Evolutionary conservation across 2,888 invertebrate species (phyloP).

Genomic region (Cerastis rubricosa): DNA sequence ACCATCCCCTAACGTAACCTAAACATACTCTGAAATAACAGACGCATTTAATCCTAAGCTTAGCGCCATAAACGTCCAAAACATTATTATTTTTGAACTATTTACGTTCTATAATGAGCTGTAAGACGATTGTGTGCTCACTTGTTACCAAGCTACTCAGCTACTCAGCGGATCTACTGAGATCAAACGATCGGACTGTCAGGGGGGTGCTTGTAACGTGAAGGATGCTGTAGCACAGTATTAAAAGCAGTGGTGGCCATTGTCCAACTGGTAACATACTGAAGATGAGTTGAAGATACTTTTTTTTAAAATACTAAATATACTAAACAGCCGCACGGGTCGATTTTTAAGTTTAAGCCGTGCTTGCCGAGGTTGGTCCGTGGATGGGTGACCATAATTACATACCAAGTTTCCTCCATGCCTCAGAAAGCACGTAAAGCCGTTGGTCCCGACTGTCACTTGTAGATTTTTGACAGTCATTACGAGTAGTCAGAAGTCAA

Average conservation of each 20-base stretch:
- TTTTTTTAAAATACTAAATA: too few relatives aligned
- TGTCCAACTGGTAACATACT: not conserved
- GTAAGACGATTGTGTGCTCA: constrained; percentile 37
- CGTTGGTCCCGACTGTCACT: too few relatives aligned
- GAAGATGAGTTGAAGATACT: too few relatives aligned
- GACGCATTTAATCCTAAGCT: constrained; percentile 59
- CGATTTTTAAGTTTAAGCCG: too few relatives aligned
- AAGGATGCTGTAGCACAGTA: not conserved
- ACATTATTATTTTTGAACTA: constrained; percentile 57
- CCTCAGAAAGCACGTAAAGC: too few relatives aligned
- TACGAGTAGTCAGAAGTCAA: too few relatives aligned
- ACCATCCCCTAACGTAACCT: constrained; percentile 44
- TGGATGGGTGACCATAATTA: too few relatives aligned
- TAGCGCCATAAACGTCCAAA: constrained; percentile 60
- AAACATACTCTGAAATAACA: constrained; percentile 36
- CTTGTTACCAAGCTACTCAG: constrained; percentile 7
- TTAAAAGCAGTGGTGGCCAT: not conserved
- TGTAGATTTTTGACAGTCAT: too few relatives aligned
- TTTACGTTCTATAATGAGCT: constrained; percentile 52
- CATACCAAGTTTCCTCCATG: too few relatives aligned
- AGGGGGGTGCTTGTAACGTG: not conserved
- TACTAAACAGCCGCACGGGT: too few relatives aligned
- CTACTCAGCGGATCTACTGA: not conserved
- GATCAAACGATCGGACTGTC: constrained; percentile 39
- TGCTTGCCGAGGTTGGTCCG: too few relatives aligned